phyloP scores from a whole-genome alignment of 2,113 vertebrate genomes.

The Paralichthys olivaceus region DNA sequence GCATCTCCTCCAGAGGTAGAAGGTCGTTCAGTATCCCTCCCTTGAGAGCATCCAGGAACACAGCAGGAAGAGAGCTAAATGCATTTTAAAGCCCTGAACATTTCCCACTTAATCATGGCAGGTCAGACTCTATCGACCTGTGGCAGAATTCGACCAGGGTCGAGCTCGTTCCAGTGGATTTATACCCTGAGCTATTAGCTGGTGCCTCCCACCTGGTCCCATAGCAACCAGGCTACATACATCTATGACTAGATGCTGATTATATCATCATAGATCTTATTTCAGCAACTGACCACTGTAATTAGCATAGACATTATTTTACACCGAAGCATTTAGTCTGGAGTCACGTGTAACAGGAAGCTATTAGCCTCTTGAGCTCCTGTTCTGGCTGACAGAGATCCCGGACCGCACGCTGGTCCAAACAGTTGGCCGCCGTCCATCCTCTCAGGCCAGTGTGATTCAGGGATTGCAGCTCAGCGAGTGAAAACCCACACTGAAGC shows the following conservation, averaged over 20 bases:
- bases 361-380: too few species aligned
- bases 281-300: too few species aligned
- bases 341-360: too few species aligned
- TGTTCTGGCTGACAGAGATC: too few species aligned
- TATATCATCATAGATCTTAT: too few species aligned
- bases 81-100: slow-evolving; percentile 39
- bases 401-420: too few species aligned
- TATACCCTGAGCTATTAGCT: slow-evolving; percentile 1
- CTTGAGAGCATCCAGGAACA: slow-evolving; percentile 10
- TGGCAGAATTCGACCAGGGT: slow-evolving; percentile 12
- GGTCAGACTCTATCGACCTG: slow-evolving; percentile 36
- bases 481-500: background rate
- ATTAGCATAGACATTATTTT: too few species aligned
- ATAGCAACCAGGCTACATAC: too few species aligned
- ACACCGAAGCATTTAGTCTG: too few species aligned
- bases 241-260: too few species aligned
- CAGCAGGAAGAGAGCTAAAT: slow-evolving; percentile 9
- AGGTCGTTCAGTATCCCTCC: background rate
- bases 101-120: slow-evolving; percentile 43
- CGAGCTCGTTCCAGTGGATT: slow-evolving; percentile 38
- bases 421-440: background rate
- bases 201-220: too few species aligned
- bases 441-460: background rate
- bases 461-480: background rate
- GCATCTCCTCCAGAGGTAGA: slow-evolving; percentile 19